Percentiles rank a stretch among this genome's conserved stretches.
Conservation (phyloP, 2,888 invertebrate species). For the Lochmaea crataegi region DNA sequence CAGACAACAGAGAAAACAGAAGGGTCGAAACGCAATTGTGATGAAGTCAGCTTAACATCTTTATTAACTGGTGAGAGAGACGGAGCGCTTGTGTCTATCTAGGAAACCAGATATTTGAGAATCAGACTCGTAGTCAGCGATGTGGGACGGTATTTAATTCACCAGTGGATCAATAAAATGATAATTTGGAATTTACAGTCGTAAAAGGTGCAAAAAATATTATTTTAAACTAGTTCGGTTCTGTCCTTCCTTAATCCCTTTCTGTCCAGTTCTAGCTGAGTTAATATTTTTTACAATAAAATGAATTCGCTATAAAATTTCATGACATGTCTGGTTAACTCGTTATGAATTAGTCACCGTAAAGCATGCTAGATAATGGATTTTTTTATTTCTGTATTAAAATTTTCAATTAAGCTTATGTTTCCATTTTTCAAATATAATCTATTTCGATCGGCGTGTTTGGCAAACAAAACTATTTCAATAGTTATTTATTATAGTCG, state of each 20-base stretch:
- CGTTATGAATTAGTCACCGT: too few relatives aligned
- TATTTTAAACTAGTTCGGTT: not conserved
- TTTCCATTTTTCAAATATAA: too few relatives aligned
- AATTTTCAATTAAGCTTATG: too few relatives aligned
- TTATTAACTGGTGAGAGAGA: constrained; percentile 53
- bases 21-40: constrained; percentile 52
- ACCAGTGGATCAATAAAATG: constrained; percentile 11
- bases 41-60: constrained; percentile 58
- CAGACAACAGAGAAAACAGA: constrained; percentile 42
- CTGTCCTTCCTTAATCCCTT: not conserved
- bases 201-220: not conserved
- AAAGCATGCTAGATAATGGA: not conserved
- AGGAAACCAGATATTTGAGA: constrained; percentile 43
- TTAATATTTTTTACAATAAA: too few relatives aligned
- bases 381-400: not conserved
- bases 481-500: too few relatives aligned
- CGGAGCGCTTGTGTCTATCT: constrained; percentile 32
- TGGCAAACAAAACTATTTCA: too few relatives aligned
- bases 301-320: too few relatives aligned
- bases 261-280: not conserved
- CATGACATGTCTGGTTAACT: too few relatives aligned
- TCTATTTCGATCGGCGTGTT: too few relatives aligned
- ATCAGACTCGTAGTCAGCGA: not conserved
- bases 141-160: constrained; percentile 10
- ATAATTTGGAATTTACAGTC: not conserved